Evolutionary conservation across 1,140 invertebrate genomes (phyloP).

Genomic region (Trichonephila clavata): DNA sequence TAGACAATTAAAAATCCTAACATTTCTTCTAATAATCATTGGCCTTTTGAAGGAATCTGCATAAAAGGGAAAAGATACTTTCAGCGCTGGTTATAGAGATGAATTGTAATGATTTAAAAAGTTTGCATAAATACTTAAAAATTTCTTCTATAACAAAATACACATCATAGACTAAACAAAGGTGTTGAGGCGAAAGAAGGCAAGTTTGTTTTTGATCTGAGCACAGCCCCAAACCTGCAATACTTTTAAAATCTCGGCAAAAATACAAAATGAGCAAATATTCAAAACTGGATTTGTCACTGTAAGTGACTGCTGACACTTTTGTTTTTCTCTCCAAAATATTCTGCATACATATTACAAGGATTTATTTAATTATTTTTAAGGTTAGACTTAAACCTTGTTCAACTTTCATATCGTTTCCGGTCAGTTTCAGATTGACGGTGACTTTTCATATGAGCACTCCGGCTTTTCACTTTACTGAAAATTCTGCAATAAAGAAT

Average conservation of each 20-base stretch:
- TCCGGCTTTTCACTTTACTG: conserved; percentile 98
- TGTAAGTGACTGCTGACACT: neutral
- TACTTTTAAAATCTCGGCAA: conserved; percentile 74
- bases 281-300: conserved; percentile 59
- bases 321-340: conserved; percentile 25
- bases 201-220: conserved; percentile 73
- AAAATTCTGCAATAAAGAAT: conserved; percentile 89
- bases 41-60: conserved; percentile 25
- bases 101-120: conserved; percentile 65
- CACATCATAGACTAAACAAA: conserved; percentile 66
- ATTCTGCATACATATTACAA: conserved; percentile 64
- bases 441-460: conserved; percentile 99
- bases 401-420: conserved; percentile 74
- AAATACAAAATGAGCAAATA: conserved; percentile 77
- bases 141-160: conserved; percentile 75
- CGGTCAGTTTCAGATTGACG: conserved; percentile 77
- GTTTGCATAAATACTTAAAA: conserved; percentile 73
- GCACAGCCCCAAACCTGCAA: conserved; percentile 73
- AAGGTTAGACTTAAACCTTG: conserved; percentile 17
- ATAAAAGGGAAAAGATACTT: conserved; percentile 41
- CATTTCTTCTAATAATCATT: conserved; percentile 6
- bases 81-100: conserved; percentile 62
- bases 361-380: neutral
- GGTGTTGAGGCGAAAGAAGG: conserved; percentile 76
- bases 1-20: conserved; percentile 27